Percentiles rank a stretch among this genome's conserved stretches.
phyloP scores from a whole-genome alignment of 2,797 vertebrate species.

The Enteromius fasciolatus region DNA sequence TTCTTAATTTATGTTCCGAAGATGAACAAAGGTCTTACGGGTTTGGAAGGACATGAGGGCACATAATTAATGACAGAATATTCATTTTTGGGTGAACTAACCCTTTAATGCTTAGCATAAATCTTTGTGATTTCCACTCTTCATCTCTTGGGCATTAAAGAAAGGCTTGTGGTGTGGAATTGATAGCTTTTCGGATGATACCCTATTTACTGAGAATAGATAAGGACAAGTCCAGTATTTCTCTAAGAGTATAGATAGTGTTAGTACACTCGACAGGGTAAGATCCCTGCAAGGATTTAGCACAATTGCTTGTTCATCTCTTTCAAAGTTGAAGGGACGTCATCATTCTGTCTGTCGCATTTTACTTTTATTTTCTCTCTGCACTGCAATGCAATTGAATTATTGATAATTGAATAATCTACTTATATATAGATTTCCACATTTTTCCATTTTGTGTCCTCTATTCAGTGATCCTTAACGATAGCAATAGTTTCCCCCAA shows the following conservation, averaged over 20 bases:
- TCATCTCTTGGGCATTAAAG: neutral
- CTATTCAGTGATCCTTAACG: neutral
- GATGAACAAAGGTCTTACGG: no score
- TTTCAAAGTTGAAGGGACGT: neutral
- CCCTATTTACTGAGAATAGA: constrained; percentile 13
- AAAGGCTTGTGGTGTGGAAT: neutral
- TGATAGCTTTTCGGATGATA: neutral
- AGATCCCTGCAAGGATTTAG: neutral
- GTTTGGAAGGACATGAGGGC: no score
- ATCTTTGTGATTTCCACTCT: neutral
- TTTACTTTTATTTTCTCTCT: neutral
- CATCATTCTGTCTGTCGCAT: neutral
- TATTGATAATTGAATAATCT: neutral
- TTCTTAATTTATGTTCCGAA: no score
- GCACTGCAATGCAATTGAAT: neutral
- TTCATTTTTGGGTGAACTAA: no score
- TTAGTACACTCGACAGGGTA: neutral
- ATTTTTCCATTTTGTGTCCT: neutral
- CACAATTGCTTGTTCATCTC: neutral
- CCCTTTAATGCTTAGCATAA: neutral
- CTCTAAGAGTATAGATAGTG: constrained; percentile 5
- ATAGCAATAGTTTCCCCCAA: neutral
- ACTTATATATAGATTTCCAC: neutral
- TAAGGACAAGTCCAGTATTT: constrained; percentile 7
- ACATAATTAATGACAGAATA: no score